Evolutionary conservation across 2,888 invertebrate genomes (phyloP).

Genomic region (Tanytarsus gracilentus): DNA sequence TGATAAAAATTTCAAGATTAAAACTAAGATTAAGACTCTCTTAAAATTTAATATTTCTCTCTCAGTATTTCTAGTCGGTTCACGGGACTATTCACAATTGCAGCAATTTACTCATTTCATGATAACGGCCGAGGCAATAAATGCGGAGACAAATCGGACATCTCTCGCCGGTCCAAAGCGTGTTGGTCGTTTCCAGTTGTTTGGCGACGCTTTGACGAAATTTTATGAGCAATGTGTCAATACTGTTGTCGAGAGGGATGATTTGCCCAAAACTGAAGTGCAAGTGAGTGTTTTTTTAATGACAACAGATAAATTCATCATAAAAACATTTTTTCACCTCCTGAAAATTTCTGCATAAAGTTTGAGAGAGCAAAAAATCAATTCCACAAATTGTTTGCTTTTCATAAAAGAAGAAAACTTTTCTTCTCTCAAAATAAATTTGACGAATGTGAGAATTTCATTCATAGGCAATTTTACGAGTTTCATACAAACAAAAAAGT

Average conservation of each 20-base stretch:
- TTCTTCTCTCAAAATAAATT: too few relatives aligned
- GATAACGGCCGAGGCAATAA: conserved; percentile 54
- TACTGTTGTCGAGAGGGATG: conserved; percentile 70
- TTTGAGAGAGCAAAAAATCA: too few relatives aligned
- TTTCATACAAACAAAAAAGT: too few relatives aligned
- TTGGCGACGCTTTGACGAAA: conserved; percentile 47
- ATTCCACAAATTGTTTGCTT: too few relatives aligned
- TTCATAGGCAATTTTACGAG: too few relatives aligned
- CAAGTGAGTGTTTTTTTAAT: conserved; percentile 51
- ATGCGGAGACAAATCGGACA: conserved; percentile 36
- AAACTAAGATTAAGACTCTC: background rate
- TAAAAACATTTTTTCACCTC: too few relatives aligned
- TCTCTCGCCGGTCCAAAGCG: conserved; percentile 46
- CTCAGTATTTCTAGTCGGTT: conserved; percentile 58
- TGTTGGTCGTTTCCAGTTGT: conserved; percentile 63
- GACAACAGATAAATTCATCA: too few relatives aligned
- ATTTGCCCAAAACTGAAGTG: conserved; percentile 70
- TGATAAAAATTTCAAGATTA: background rate
- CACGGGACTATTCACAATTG: conserved; percentile 54
- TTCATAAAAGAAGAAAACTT: too few relatives aligned
- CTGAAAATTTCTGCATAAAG: too few relatives aligned
- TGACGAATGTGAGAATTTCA: too few relatives aligned
- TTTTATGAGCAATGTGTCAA: conserved; percentile 80
- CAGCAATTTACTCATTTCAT: conserved; percentile 75
- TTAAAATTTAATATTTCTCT: conserved; percentile 21